Evolutionary conservation across 1,140 invertebrate genomes (phyloP).

Genomic region (Palaemon carinicauda): DNA sequence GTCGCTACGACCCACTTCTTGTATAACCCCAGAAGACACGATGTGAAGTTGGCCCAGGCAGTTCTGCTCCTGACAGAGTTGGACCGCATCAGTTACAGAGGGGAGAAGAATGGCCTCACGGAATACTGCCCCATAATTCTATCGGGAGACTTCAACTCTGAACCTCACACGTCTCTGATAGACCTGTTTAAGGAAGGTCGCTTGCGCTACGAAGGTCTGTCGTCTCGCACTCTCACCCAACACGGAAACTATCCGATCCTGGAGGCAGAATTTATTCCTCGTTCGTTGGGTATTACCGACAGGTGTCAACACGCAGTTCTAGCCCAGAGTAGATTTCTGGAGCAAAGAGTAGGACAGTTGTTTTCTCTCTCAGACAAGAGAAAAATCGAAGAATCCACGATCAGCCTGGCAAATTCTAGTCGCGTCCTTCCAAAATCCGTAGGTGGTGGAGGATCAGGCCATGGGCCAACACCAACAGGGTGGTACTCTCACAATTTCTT

Average conservation of each 20-base stretch:
- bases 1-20: slow-evolving; percentile 93
- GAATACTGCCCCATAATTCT: slow-evolving; percentile 80
- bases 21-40: slow-evolving; percentile 87
- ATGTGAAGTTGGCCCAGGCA: slow-evolving; percentile 86
- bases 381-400: slow-evolving; percentile 34
- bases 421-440: background rate
- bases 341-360: slow-evolving; percentile 55
- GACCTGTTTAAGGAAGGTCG: slow-evolving; percentile 75
- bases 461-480: slow-evolving; percentile 53
- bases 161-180: slow-evolving; percentile 69
- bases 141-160: slow-evolving; percentile 89
- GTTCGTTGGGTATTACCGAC: slow-evolving; percentile 71
- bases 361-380: slow-evolving; percentile 44
- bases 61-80: slow-evolving; percentile 82
- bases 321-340: slow-evolving; percentile 60
- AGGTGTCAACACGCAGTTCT: slow-evolving; percentile 74
- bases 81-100: slow-evolving; percentile 76
- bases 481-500: slow-evolving; percentile 62
- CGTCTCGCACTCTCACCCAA: slow-evolving; percentile 63
- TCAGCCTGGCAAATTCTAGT: slow-evolving; percentile 31
- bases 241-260: slow-evolving; percentile 57
- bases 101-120: slow-evolving; percentile 61
- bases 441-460: background rate
- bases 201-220: slow-evolving; percentile 69
- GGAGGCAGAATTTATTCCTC: slow-evolving; percentile 67